Conservation (phyloP, 2,888 invertebrate species). For the Stomorhina lunata region DNA sequence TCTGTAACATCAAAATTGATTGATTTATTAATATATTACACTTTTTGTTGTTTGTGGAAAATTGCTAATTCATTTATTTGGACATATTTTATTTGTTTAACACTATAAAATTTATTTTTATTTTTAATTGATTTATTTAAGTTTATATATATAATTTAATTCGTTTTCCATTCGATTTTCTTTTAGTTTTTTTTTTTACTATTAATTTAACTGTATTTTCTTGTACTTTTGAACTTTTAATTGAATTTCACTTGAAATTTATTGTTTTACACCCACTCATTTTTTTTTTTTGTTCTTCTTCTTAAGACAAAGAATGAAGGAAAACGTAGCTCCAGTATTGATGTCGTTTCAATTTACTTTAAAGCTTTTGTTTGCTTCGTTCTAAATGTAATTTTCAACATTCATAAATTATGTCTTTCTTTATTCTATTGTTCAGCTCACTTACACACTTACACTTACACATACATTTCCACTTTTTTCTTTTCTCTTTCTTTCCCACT, state of each 20-base stretch:
- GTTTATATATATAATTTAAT: neutral
- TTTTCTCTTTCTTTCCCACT: neutral
- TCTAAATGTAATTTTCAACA: conserved; percentile 10
- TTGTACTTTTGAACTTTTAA: conserved; percentile 17
- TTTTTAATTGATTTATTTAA: too few species aligned
- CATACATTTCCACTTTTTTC: too few species aligned
- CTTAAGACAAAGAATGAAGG: neutral
- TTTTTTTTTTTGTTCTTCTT: neutral
- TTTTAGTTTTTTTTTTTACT: neutral
- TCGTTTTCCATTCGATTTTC: neutral
- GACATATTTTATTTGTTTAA: too few species aligned
- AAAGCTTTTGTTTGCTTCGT: neutral
- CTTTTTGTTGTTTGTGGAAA: too few species aligned
- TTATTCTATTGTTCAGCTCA: too few species aligned
- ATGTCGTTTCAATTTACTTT: conserved; percentile 10
- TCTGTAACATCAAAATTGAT: too few species aligned
- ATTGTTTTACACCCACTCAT: too few species aligned
- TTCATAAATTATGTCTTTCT: conserved; percentile 39
- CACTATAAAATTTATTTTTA: too few species aligned
- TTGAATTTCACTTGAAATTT: conserved; percentile 36
- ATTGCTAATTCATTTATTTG: too few species aligned
- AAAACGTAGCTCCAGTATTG: too few species aligned
- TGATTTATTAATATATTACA: too few species aligned
- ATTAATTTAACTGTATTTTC: neutral
- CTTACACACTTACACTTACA: too few species aligned